These are phyloP conservation scores for Nestor notabilis DNA, from an alignment of 2,113 vertebrate genomes.

Conservation along the genomic window DNA sequence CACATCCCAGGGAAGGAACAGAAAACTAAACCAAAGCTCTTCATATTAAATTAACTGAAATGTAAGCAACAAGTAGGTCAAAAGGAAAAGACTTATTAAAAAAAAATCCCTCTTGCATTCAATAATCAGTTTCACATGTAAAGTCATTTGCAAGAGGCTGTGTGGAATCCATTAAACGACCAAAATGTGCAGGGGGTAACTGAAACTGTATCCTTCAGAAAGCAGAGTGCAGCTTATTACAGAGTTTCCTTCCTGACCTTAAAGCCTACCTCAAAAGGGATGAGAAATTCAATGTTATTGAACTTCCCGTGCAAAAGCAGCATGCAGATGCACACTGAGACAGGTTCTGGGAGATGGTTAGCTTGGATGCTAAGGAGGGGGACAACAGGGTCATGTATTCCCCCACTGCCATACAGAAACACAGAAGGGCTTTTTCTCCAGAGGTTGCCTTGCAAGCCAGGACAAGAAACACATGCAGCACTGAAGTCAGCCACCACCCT, in stretches of 20 bases:
- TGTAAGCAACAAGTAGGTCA: background rate
- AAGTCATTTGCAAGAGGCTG: background rate
- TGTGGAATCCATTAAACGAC: slow-evolving; percentile 48
- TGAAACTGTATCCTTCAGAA: slow-evolving; percentile 30
- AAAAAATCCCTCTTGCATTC: background rate
- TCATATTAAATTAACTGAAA: slow-evolving; percentile 31
- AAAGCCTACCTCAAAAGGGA: background rate
- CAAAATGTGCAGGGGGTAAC: slow-evolving; percentile 32
- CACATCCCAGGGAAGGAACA: background rate
- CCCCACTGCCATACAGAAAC: background rate
- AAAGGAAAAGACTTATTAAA: slow-evolving; percentile 37
- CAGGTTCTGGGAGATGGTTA: background rate
- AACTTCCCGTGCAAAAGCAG: rapidly evolving
- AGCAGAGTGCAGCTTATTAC: background rate
- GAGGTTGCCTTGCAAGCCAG: background rate
- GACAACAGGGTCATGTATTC: rapidly evolving
- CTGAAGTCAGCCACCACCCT: rapidly evolving
- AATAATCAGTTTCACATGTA: slow-evolving; percentile 26
- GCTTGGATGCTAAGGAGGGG: rapidly evolving
- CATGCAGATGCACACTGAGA: rapidly evolving
- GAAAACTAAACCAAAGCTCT: background rate
- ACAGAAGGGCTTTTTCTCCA: background rate
- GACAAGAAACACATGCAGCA: background rate
- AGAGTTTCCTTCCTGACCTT: slow-evolving; percentile 28
- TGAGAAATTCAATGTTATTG: background rate